Evolutionary conservation across 2,888 invertebrate species (phyloP).

Genomic region (Rambutsinella grinnellia): DNA sequence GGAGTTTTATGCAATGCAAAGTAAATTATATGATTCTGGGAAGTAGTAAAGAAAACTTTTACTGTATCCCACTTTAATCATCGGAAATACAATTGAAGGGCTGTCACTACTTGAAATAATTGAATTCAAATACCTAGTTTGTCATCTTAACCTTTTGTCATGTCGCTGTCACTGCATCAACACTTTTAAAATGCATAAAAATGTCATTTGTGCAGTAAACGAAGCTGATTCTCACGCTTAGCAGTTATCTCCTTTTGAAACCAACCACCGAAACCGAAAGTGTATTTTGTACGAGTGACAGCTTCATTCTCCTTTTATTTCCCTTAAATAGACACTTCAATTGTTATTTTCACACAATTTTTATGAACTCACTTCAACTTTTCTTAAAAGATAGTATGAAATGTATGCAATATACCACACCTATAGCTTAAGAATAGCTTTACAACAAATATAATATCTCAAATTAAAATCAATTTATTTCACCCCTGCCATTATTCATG

Average conservation of each 20-base stretch:
- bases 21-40: no score
- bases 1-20: no score
- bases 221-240: background rate
- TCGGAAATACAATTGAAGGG: background rate
- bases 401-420: no score
- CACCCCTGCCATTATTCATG: background rate
- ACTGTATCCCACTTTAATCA: background rate
- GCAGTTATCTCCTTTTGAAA: background rate
- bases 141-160: background rate
- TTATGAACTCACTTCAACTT: background rate
- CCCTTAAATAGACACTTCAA: background rate
- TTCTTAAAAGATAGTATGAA: background rate
- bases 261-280: background rate
- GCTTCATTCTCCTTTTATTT: background rate
- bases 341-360: background rate
- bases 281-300: background rate
- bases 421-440: no score
- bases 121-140: background rate
- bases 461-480: background rate
- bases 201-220: background rate
- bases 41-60: background rate
- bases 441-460: no score
- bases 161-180: background rate
- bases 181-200: background rate
- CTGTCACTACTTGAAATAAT: background rate